Conservation (phyloP, 2,797 vertebrate genomes). For the Sitta carolinensis region DNA sequence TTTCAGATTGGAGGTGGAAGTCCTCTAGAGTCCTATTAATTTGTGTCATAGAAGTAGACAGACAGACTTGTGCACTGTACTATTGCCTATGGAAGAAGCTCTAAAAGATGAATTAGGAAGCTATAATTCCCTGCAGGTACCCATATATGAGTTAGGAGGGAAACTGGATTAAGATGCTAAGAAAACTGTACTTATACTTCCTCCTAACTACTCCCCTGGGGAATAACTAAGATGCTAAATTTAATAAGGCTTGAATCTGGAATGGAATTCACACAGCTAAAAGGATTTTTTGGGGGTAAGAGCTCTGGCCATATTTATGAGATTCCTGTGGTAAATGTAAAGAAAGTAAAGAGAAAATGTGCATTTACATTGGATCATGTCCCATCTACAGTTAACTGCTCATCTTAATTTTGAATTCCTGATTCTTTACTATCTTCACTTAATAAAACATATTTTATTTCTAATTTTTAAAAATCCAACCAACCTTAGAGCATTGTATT, state of each 20-base stretch:
- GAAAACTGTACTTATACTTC: background rate
- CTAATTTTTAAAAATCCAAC: background rate
- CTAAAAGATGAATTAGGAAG: background rate
- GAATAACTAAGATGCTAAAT: background rate
- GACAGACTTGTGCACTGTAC: background rate
- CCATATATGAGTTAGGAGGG: background rate
- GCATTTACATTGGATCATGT: background rate
- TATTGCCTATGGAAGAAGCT: background rate
- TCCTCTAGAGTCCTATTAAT: background rate
- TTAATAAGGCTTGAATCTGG: background rate
- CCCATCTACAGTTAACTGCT: background rate
- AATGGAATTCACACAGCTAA: background rate
- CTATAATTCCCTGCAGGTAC: background rate
- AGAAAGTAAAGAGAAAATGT: background rate
- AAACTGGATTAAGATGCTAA: slow-evolving; percentile 8
- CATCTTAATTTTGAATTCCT: background rate
- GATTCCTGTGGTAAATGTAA: background rate
- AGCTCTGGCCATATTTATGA: background rate
- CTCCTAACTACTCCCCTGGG: background rate
- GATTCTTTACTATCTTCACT: background rate
- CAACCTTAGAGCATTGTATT: background rate
- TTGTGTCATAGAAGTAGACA: background rate
- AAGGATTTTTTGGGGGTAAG: background rate
- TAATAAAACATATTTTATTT: background rate
- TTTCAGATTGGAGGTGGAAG: background rate